Evolutionary conservation across 2,797 vertebrate genomes (phyloP).

Genomic region (Ambastaia sidthimunki): DNA sequence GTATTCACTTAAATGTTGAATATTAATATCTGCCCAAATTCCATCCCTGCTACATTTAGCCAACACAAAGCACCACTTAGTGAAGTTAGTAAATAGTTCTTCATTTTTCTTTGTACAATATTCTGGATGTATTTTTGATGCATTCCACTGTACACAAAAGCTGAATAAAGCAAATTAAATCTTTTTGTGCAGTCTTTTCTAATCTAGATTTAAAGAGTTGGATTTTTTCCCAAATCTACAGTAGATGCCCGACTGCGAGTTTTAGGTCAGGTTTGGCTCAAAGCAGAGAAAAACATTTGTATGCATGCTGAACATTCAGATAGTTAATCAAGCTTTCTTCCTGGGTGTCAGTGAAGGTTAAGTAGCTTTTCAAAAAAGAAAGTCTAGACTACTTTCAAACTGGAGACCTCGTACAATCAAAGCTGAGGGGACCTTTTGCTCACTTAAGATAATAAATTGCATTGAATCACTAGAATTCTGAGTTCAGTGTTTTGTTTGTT

Average conservation of each 20-base stretch:
- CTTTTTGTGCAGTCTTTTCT: neutral
- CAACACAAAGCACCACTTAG: neutral
- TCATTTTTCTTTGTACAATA: neutral
- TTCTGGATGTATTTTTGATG: neutral
- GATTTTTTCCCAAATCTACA: neutral
- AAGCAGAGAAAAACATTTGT: neutral
- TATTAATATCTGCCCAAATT: neutral
- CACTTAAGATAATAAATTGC: conserved; percentile 16
- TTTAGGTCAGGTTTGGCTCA: neutral
- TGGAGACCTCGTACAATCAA: neutral
- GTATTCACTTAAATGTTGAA: neutral
- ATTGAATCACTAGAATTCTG: neutral
- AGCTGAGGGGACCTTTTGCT: neutral
- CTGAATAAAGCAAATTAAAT: neutral
- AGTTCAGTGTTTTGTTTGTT: conserved; percentile 29
- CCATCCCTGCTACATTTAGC: neutral
- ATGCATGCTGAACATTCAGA: neutral
- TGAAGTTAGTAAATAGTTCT: neutral
- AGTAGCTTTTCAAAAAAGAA: neutral
- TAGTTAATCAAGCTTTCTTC: neutral
- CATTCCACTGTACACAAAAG: neutral
- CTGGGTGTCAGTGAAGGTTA: neutral
- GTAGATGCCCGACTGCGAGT: neutral
- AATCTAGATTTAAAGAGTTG: neutral
- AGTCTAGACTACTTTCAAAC: neutral